Conservation (phyloP, 2,113 vertebrate genomes). For the Vulpes lagopus region DNA sequence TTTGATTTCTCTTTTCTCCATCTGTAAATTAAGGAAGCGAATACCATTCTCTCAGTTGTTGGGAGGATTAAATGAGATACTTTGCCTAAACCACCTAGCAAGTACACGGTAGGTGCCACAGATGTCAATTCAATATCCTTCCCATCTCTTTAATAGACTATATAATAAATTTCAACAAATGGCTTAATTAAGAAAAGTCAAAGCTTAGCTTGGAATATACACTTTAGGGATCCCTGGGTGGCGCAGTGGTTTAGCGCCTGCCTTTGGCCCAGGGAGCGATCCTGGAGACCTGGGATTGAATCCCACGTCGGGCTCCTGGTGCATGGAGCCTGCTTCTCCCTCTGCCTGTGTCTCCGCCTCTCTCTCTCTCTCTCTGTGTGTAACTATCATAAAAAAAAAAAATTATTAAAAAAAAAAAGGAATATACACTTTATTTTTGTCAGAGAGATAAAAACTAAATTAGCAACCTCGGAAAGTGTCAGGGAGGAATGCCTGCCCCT, state of each 20-base stretch:
- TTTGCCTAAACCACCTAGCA: not conserved
- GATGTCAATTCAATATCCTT: constrained; percentile 40
- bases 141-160: not conserved
- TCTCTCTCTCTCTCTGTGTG: too few relatives aligned
- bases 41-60: constrained; percentile 41
- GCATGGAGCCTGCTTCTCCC: too few relatives aligned
- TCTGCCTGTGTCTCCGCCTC: too few relatives aligned
- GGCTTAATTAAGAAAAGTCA: constrained; percentile 33
- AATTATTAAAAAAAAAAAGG: not conserved
- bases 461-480: not conserved
- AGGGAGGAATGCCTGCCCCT: not conserved
- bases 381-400: too few relatives aligned
- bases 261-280: too few relatives aligned
- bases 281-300: too few relatives aligned
- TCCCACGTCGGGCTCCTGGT: too few relatives aligned
- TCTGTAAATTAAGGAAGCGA: constrained; percentile 37
- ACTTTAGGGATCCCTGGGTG: not conserved
- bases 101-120: not conserved
- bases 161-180: constrained; percentile 47
- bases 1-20: constrained; percentile 33
- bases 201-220: constrained; percentile 40
- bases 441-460: constrained; percentile 51
- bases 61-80: not conserved
- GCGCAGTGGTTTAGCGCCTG: too few relatives aligned
- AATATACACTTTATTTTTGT: constrained; percentile 26